Percentiles rank a stretch among this genome's conserved stretches.
phyloP scores from a whole-genome alignment of 2,888 invertebrate species.

The Loripinus fragilis region DNA sequence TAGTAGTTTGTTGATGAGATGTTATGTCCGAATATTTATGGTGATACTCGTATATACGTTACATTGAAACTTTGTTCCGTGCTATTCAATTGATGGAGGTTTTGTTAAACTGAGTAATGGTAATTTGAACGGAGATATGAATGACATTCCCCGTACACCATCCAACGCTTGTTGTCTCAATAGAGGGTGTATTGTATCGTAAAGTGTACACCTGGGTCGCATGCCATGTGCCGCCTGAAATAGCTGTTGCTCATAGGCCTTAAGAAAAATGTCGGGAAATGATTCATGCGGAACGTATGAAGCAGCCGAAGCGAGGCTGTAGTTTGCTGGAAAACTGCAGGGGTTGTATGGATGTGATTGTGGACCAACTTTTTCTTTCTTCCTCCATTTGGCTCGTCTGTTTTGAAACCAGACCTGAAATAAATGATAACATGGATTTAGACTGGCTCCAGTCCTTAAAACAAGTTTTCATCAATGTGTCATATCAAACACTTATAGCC shows the following conservation, averaged over 20 bases:
- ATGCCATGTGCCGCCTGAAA: conserved; percentile 27
- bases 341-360: conserved; percentile 76
- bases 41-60: too few relatives aligned
- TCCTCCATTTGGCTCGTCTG: conserved; percentile 99
- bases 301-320: conserved; percentile 46
- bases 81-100: background rate
- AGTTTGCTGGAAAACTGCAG: conserved; percentile 39
- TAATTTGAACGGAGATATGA: background rate
- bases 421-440: too few relatives aligned
- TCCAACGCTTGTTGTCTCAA: background rate
- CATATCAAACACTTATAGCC: too few relatives aligned
- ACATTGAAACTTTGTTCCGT: too few relatives aligned
- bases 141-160: background rate
- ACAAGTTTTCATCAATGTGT: too few relatives aligned
- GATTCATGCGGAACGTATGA: conserved; percentile 61
- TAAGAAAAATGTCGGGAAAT: conserved; percentile 77
- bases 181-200: background rate
- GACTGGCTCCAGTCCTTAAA: too few relatives aligned
- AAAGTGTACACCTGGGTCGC: background rate
- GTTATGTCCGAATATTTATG: too few relatives aligned
- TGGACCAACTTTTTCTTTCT: conserved; percentile 92
- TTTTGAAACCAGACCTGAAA: conserved; percentile 99
- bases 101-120: background rate
- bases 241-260: conserved; percentile 77
- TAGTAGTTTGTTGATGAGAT: too few relatives aligned